Base-by-base conservation (phyloP, 1,140 invertebrate species). In the Nomia melanderi region DNA sequence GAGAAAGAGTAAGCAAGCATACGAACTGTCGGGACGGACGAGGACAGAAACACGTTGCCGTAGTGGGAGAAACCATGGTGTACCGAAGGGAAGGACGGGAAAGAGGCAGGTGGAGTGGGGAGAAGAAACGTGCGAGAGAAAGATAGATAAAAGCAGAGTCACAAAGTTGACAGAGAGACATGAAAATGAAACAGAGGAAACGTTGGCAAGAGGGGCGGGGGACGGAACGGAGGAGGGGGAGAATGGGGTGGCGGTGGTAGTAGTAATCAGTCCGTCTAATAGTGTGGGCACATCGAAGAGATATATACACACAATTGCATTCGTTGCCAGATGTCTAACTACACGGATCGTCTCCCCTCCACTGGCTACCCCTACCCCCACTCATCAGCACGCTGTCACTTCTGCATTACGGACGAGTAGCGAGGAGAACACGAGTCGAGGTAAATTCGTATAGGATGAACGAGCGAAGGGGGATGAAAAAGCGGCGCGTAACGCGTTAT, bases 181-280 rank as follows among this genome's bases (percentile, higher is more conserved):
- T 65, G 73, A 75, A 81, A 59, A 76, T 64, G 79, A 69, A 78
- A 75, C 77, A 64, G 66, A 79, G 74, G 75, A 79, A 63, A 70
- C 53, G 59, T 5, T 44, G 41, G 36, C 14, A 53, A 67, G 71
- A 77, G 65, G 72, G 67, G n/a, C n/a, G n/a, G n/a, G n/a, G n/a
- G n/a, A n/a, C n/a, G n/a, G n/a, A n/a, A n/a, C n/a, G n/a, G n/a
- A n/a, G n/a, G n/a, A 23, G 75, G 53, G n/a, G 74, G 73, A 77
- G 56, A n/a, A 50, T 78, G 70, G 59, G 69, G 74, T 62, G 71
- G 64, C 44, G 33, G 77, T 71, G 66, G 78, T 66, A 78, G 44
- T 82, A 86, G 82, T 88, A 91, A 88, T 85, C 85, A 90, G 86
- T 90, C 85, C 81, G 84, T 88, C 86, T 92, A 91, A 92, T 92